phyloP scores from a whole-genome alignment of 2,888 invertebrate species.

The Lymantria monacha region DNA sequence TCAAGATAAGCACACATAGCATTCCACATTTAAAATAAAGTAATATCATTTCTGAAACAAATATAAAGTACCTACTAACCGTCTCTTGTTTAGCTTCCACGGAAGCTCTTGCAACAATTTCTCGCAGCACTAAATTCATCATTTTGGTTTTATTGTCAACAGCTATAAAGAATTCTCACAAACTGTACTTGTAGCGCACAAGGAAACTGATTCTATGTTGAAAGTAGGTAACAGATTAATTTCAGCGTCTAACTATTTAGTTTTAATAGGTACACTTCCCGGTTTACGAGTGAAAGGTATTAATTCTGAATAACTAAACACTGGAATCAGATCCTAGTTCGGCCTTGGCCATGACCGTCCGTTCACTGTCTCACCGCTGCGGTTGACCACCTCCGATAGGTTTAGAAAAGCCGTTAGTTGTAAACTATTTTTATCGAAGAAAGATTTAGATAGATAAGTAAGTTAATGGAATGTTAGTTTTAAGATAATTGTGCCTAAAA shows the following conservation, averaged over 20 bases:
- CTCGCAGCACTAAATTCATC: slow-evolving; percentile 65
- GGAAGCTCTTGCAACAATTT: slow-evolving; percentile 66
- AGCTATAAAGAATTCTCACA: slow-evolving; percentile 5
- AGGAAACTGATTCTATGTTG: background rate
- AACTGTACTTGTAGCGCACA: slow-evolving; percentile 7
- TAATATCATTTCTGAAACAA: too few relatives aligned
- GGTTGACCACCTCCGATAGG: slow-evolving; percentile 58
- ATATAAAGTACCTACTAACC: slow-evolving; percentile 46
- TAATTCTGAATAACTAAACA: slow-evolving; percentile 36
- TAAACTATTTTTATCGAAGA: slow-evolving; percentile 30
- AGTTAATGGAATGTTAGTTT: too few relatives aligned
- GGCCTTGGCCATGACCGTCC: slow-evolving; percentile 78
- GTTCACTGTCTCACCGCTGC: slow-evolving; percentile 67
- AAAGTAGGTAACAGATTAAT: background rate
- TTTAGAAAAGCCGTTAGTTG: slow-evolving; percentile 40
- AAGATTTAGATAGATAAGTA: slow-evolving; percentile 19
- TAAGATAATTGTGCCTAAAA: background rate
- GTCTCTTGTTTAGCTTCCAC: slow-evolving; percentile 59
- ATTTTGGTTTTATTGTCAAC: slow-evolving; percentile 41
- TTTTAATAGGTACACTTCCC: slow-evolving; percentile 25
- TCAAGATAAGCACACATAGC: too few relatives aligned
- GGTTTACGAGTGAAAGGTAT: slow-evolving; percentile 41
- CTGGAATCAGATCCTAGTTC: slow-evolving; percentile 45
- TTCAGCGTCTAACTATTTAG: background rate
- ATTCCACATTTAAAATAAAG: too few relatives aligned